Evolutionary conservation across 92 coral and sea anemone species (phyloP), one percentile per base, ranked within the genome.

Genomic region (Porites divaricata): DNA sequence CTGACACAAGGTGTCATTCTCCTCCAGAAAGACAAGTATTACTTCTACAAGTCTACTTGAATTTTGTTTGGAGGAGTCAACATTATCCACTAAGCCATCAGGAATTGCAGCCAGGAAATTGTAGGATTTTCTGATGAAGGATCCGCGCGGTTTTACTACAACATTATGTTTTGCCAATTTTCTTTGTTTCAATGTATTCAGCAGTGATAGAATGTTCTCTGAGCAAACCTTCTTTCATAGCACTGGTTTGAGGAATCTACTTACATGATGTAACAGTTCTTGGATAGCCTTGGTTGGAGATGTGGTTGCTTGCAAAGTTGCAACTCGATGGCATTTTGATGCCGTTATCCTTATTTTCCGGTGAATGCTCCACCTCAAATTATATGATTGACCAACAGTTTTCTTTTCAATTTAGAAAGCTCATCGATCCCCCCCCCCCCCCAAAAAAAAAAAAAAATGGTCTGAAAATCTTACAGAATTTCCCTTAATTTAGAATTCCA

Each of bases 271-370:
- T 51, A 90, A 77, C 12, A 85, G 52, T 90, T 90, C 90, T 45
- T 35, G 49, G 41, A 86, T 75, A 12, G 90, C 87, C 88, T 81
- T 86, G 20, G 90, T 85, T 19, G 93, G 93, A 26, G 93, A 90
- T 22, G 90, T 85, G 9, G 92, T 58, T 45, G 53, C 56, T 80
- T 71, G 75, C 49, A 79, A 75, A 35, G 87, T 74, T 14, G 90
- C 93, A 61, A 89, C 66, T 15, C 87, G 73, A 52, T 90, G 68
- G 61, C 85, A 90, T 77, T 86, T 74, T 15, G 88, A 86, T 67
- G 93, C 90, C 23, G 93, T 90, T 67, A 90, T 86, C 24, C 93
- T 80, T 64, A 75, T 54, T 71, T 86, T 90, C 67, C 90, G 71
- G 15, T 68, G 83, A 1, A 70, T 16, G 64, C 76, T 53, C 93